Percentiles rank a stretch among this genome's conserved stretches.
phyloP scores from a whole-genome alignment of 2,888 invertebrate genomes.

The Polyommatus icarus region DNA sequence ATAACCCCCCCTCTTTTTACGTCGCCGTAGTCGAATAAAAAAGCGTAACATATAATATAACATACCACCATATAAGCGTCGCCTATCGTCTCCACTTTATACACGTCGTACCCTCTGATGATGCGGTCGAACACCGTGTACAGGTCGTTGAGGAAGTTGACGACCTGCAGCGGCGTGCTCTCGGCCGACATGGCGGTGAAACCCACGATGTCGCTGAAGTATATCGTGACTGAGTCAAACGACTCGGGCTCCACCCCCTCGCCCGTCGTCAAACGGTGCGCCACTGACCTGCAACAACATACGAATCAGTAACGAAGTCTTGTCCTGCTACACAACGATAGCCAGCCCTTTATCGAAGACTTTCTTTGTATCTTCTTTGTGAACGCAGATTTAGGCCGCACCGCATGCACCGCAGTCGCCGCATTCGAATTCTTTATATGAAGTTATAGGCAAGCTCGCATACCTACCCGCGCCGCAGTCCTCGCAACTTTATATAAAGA shows the following conservation, averaged over 20 bases:
- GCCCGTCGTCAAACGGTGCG: constrained; percentile 91
- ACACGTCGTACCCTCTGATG: constrained; percentile 98
- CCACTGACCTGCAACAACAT: constrained; percentile 86
- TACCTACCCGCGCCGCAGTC: too few relatives aligned
- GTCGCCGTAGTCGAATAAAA: too few relatives aligned
- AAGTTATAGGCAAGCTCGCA: too few relatives aligned
- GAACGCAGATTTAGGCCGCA: too few relatives aligned
- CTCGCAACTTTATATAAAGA: too few relatives aligned
- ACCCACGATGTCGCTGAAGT: constrained; percentile 98
- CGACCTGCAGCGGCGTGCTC: constrained; percentile 95
- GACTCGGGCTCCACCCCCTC: constrained; percentile 96
- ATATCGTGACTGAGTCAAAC: constrained; percentile 96
- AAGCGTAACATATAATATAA: too few relatives aligned
- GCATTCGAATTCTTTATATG: too few relatives aligned
- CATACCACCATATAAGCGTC: constrained; percentile 84
- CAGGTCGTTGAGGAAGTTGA: constrained; percentile 97
- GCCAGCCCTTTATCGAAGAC: not conserved
- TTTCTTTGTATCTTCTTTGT: too few relatives aligned
- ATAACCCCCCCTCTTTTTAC: too few relatives aligned
- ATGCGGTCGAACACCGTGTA: constrained; percentile 98
- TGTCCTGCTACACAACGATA: not conserved
- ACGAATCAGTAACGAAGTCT: not conserved
- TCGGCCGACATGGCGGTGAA: constrained; percentile 97
- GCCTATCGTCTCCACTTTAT: constrained; percentile 98
- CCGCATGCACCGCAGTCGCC: too few relatives aligned